phyloP scores from a whole-genome alignment of 35 echinoderm and acorn worm genomes.

The Strongylocentrotus purpuratus region DNA sequence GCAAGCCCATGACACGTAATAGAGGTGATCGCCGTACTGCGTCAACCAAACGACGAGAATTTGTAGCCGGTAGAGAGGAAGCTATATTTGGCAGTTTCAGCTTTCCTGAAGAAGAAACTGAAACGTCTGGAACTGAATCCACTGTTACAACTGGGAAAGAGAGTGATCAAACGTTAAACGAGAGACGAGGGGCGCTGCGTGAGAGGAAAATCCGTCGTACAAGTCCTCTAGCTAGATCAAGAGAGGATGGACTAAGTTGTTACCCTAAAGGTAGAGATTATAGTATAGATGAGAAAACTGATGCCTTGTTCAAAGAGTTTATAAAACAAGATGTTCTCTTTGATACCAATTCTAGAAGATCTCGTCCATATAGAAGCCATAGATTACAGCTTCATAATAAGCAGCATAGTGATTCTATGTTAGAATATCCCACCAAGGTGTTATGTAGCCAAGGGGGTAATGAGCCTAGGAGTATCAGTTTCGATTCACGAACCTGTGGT shows the following conservation, averaged over 20 bases:
- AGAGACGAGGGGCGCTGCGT: constrained; percentile 25
- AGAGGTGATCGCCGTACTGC: constrained; percentile 90
- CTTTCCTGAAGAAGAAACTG: constrained; percentile 96
- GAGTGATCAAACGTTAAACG: constrained; percentile 53
- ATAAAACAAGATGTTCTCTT: constrained; percentile 97
- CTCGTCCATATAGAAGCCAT: constrained; percentile 70
- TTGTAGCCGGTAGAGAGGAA: constrained; percentile 83
- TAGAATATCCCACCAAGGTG: constrained; percentile 77
- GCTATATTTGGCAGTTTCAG: constrained; percentile 98
- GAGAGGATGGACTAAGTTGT: constrained; percentile 79
- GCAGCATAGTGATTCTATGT: constrained; percentile 94
- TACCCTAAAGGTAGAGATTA: constrained; percentile 92
- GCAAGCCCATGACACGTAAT: constrained; percentile 55
- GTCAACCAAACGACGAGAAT: constrained; percentile 95
- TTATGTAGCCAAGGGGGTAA: constrained; percentile 55
- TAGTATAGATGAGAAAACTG: constrained; percentile 99
- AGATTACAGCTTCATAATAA: constrained; percentile 85
- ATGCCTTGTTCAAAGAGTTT: constrained; percentile 97
- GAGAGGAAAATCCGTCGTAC: constrained; percentile 28
- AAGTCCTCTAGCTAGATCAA: constrained; percentile 49
- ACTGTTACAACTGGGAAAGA: constrained; percentile 30
- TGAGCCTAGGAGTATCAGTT: constrained; percentile 77
- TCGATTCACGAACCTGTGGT: constrained; percentile 71
- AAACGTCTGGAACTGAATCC: constrained; percentile 59
- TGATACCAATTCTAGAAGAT: constrained; percentile 74